A percentile compares a stretch with the other conserved stretches of the same genome.
phyloP scores from a whole-genome alignment of 2,888 invertebrate species.

The Synanthedon tipuliformis region DNA sequence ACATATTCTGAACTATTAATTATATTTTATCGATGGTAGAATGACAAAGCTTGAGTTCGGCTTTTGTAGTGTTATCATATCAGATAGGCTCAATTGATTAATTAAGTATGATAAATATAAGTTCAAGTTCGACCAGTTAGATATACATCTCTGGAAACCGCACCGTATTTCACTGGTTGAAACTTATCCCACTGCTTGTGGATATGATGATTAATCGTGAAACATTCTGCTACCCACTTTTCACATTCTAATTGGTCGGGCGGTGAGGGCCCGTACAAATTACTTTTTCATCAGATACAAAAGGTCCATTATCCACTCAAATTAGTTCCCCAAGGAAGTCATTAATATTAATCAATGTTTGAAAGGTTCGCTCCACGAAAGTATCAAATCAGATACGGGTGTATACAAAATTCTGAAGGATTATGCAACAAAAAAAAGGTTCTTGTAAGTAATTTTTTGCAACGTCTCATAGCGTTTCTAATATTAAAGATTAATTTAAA shows the following conservation, averaged over 20 bases:
- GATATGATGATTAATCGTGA: conserved; percentile 41
- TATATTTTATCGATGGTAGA: too few species aligned
- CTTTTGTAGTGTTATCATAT: too few species aligned
- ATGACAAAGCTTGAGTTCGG: too few species aligned
- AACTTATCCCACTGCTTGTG: background rate
- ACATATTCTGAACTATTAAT: too few species aligned
- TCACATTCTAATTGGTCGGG: conserved; percentile 45
- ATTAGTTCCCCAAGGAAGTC: conserved; percentile 57
- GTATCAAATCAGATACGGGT: background rate
- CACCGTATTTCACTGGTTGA: conserved; percentile 21
- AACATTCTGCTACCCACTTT: conserved; percentile 27
- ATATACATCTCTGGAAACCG: conserved; percentile 14
- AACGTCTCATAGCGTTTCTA: too few species aligned
- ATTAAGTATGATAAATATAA: too few species aligned
- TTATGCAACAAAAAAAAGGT: background rate
- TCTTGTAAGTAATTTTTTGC: too few species aligned
- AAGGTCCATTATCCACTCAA: conserved; percentile 65
- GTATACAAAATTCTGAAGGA: background rate
- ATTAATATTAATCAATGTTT: conserved; percentile 64
- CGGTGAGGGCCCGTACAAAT: conserved; percentile 36
- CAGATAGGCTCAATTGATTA: too few species aligned
- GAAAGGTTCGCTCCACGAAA: conserved; percentile 28
- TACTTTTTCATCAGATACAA: conserved; percentile 61
- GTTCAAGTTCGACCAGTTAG: too few species aligned
- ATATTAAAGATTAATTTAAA: too few species aligned